Evolutionary conservation across 2,113 vertebrate species (phyloP).

Genomic region (Sardina pilchardus): DNA sequence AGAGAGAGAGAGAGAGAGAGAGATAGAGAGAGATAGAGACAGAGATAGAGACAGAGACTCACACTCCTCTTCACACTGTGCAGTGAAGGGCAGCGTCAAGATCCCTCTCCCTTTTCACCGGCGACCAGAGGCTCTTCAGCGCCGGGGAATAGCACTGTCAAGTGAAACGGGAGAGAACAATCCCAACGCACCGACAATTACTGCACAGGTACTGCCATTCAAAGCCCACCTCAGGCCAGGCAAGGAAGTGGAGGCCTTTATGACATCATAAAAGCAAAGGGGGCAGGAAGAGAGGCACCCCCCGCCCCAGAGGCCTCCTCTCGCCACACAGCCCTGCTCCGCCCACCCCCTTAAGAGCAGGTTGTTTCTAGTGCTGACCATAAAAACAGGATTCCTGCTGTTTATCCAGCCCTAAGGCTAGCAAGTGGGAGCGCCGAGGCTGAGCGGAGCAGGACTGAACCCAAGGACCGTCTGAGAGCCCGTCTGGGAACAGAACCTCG

Average conservation of each 20-base stretch:
- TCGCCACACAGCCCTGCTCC: not conserved
- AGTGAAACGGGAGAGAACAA: not conserved
- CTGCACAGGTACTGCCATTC: conserved; percentile 66
- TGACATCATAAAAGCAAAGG: conserved; percentile 73
- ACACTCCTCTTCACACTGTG: not conserved
- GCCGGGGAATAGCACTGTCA: not conserved
- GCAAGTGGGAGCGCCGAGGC: conserved; percentile 47
- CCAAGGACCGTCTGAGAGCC: not conserved
- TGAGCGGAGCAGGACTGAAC: conserved; percentile 31
- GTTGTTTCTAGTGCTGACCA: conserved; percentile 62
- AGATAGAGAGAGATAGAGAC: conserved; percentile 58
- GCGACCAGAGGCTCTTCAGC: not conserved
- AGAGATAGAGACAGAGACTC: conserved; percentile 60
- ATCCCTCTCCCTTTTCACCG: not conserved
- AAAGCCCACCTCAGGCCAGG: conserved; percentile 66
- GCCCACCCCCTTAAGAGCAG: conserved; percentile 58
- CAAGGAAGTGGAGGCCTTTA: conserved; percentile 73
- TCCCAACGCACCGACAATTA: conserved; percentile 53
- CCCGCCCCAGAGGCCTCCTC: not conserved
- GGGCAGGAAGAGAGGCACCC: conserved; percentile 56
- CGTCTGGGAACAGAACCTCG: conserved; percentile 1
- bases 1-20: conserved; percentile 57
- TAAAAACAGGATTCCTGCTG: conserved; percentile 65
- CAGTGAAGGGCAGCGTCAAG: not conserved
- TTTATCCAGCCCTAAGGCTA: conserved; percentile 55